A percentile compares a stretch with the other conserved stretches of the same genome.
phyloP scores from a whole-genome alignment of 2,797 vertebrate species.

The Chelonia mydas region DNA sequence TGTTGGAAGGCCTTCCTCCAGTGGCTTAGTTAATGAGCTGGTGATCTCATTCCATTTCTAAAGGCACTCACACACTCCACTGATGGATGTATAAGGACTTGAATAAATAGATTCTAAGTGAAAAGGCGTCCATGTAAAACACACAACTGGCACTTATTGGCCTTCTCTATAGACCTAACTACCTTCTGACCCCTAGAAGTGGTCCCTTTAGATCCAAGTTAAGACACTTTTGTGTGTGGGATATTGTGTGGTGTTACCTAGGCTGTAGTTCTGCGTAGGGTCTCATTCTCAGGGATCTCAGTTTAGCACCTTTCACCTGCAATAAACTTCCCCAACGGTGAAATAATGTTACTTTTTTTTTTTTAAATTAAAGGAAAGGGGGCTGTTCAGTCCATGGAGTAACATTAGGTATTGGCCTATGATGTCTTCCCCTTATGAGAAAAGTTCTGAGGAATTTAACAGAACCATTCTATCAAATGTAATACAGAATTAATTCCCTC shows the following conservation, averaged over 20 bases:
- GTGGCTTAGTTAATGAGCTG: constrained; percentile 65
- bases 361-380: background rate
- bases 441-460: background rate
- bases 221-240: background rate
- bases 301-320: constrained; percentile 3
- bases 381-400: background rate
- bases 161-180: background rate
- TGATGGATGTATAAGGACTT: constrained; percentile 37
- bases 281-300: background rate
- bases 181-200: background rate
- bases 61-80: constrained; percentile 52
- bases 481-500: background rate
- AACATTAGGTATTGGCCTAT: background rate
- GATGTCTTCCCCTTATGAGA: background rate
- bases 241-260: background rate
- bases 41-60: constrained; percentile 63
- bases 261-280: background rate
- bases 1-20: constrained; percentile 59
- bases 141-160: background rate
- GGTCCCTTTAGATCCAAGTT: background rate
- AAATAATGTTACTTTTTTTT: too few species aligned
- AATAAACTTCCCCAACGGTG: background rate
- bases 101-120: background rate
- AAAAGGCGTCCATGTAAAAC: background rate
- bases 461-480: background rate